Evolutionary conservation across 2,113 vertebrate genomes (phyloP).

Genomic region (Calyptommatus sinebrachiatus): DNA sequence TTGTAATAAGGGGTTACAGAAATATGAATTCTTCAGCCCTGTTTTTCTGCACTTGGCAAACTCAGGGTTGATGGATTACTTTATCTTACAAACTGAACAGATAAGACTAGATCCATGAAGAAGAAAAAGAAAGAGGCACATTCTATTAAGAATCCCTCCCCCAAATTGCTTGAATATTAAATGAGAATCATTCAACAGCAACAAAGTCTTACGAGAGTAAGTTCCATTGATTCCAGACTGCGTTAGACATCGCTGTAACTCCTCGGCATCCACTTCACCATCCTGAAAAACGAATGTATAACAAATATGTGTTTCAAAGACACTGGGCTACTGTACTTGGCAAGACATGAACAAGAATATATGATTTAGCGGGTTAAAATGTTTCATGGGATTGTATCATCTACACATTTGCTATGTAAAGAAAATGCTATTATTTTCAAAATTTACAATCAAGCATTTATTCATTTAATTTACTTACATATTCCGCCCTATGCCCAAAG

Average conservation of each 20-base stretch:
- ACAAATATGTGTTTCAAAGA: constrained; percentile 3
- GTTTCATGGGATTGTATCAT: neutral
- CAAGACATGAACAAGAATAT: neutral
- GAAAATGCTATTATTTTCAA: neutral
- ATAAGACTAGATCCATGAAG: neutral
- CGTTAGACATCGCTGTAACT: constrained; percentile 86
- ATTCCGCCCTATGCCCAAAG: too few species aligned
- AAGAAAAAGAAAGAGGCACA: neutral
- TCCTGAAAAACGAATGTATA: constrained; percentile 69
- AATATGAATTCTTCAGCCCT: too few species aligned
- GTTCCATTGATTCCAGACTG: constrained; percentile 82
- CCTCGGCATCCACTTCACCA: constrained; percentile 84
- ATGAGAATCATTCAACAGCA: neutral
- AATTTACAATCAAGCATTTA: neutral
- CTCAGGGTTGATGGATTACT: too few species aligned
- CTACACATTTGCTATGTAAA: neutral
- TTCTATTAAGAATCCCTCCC: neutral
- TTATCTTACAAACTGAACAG: neutral
- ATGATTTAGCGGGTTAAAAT: neutral
- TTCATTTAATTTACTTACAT: neutral
- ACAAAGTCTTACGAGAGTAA: constrained; percentile 77
- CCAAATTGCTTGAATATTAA: neutral
- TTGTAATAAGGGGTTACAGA: too few species aligned
- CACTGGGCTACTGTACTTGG: neutral
- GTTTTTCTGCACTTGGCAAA: too few species aligned